Percentiles rank a stretch among this genome's conserved stretches.
phyloP scores from a whole-genome alignment of 2,113 vertebrate genomes.

The Hippopotamus amphibius region DNA sequence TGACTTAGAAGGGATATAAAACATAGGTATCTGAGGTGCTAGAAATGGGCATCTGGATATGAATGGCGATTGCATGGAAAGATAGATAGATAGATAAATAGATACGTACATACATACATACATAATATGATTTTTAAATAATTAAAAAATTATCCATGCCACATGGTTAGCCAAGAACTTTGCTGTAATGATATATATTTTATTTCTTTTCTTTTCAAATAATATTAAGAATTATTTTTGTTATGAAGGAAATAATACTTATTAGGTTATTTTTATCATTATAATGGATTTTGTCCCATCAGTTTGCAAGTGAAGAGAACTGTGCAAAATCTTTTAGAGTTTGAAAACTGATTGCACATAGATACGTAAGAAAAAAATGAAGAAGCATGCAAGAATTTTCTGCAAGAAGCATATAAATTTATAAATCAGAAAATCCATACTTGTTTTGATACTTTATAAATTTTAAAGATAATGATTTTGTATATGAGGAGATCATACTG shows the following conservation, averaged over 20 bases:
- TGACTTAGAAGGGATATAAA: not conserved
- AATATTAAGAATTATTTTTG: not conserved
- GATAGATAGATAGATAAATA: not conserved
- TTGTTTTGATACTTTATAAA: not conserved
- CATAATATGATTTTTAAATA: not conserved
- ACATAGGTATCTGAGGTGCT: not conserved
- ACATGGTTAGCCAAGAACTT: not conserved
- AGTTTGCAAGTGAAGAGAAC: not conserved
- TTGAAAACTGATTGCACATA: not conserved
- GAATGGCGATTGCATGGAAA: not conserved
- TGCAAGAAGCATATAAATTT: not conserved
- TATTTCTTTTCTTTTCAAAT: not conserved
- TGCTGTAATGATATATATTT: not conserved
- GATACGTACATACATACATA: not conserved
- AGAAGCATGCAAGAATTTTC: not conserved
- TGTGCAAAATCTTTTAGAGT: not conserved
- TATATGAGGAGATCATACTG: not conserved
- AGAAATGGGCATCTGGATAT: not conserved
- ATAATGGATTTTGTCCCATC: not conserved
- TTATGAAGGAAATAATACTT: not conserved
- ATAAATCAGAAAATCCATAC: not conserved
- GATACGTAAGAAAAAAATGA: not conserved
- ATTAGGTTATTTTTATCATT: not conserved
- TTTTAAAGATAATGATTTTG: conserved; percentile 12
- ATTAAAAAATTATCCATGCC: not conserved